phyloP scores from a whole-genome alignment of 2,888 invertebrate species.

The Drosophila borborema region DNA sequence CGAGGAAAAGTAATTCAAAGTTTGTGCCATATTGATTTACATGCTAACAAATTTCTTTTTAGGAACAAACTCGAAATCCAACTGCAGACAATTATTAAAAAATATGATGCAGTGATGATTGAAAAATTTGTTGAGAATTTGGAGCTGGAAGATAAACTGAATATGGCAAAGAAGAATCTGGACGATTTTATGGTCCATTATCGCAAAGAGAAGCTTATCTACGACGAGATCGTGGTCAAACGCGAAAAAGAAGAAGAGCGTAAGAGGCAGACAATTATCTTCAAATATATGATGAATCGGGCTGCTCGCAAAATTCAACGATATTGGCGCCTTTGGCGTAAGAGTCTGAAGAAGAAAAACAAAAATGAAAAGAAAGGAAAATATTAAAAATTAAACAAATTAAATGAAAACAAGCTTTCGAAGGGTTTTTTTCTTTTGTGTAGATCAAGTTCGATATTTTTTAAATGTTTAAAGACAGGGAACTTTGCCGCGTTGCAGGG shows the following conservation, averaged over 20 bases:
- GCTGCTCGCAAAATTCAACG: slow-evolving; percentile 43
- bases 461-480: not conserved
- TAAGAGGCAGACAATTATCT: not conserved
- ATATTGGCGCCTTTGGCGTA: slow-evolving; percentile 45
- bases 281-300: slow-evolving; percentile 28
- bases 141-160: slow-evolving; percentile 62
- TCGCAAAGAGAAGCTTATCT: slow-evolving; percentile 70
- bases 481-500: too few relatives aligned
- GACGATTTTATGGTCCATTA: slow-evolving; percentile 73
- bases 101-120: slow-evolving; percentile 81
- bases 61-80: slow-evolving; percentile 82
- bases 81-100: slow-evolving; percentile 77
- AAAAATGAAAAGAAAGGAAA: not conserved
- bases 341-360: not conserved
- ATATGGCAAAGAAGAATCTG: slow-evolving; percentile 59
- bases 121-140: slow-evolving; percentile 79
- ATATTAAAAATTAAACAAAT: not conserved
- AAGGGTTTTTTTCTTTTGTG: too few relatives aligned
- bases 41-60: not conserved
- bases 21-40: not conserved
- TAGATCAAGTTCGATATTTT: too few relatives aligned
- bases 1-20: slow-evolving; percentile 78
- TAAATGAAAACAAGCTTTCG: not conserved
- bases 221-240: slow-evolving; percentile 68
- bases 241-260: slow-evolving; percentile 64